Evolutionary conservation across 2,113 vertebrate genomes (phyloP).

Genomic region (Pycnonotus jocosus): DNA sequence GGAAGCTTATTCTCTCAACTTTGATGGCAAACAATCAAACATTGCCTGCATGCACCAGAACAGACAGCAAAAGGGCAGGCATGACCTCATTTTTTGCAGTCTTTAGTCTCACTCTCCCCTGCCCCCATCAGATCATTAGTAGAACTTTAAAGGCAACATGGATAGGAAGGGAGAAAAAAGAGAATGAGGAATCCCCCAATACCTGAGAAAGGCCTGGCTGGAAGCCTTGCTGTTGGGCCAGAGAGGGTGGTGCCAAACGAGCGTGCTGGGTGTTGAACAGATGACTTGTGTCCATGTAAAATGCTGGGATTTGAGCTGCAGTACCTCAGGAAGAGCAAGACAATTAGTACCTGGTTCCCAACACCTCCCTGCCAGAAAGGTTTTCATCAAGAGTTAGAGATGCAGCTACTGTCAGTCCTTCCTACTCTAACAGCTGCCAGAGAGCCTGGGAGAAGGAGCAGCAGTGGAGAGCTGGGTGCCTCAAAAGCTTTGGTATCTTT

Average conservation of each 20-base stretch:
- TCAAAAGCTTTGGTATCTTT: neutral
- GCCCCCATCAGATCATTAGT: neutral
- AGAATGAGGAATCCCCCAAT: neutral
- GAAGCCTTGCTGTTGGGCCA: slow-evolving; percentile 95
- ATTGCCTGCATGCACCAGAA: neutral
- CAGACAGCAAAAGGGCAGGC: neutral
- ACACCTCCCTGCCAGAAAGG: neutral
- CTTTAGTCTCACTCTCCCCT: neutral
- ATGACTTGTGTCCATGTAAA: slow-evolving; percentile 99
- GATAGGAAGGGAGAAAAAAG: neutral
- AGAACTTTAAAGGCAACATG: neutral
- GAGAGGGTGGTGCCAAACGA: slow-evolving; percentile 86
- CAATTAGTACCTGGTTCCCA: neutral
- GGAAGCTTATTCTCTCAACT: neutral
- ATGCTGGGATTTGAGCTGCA: slow-evolving; percentile 92
- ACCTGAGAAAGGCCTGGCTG: slow-evolving; percentile 98
- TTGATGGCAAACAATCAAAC: neutral
- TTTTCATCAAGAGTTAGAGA: neutral
- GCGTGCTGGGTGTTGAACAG: slow-evolving; percentile 92
- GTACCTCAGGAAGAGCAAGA: slow-evolving; percentile 63
- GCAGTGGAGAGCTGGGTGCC: neutral
- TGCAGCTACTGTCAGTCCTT: neutral
- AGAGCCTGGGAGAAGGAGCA: neutral
- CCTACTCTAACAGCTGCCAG: neutral
- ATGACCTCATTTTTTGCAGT: neutral